Evolutionary conservation across 2,797 vertebrate species (phyloP), one percentile per base, ranked within the genome.

Genomic region (Sebastolobus alascanus): DNA sequence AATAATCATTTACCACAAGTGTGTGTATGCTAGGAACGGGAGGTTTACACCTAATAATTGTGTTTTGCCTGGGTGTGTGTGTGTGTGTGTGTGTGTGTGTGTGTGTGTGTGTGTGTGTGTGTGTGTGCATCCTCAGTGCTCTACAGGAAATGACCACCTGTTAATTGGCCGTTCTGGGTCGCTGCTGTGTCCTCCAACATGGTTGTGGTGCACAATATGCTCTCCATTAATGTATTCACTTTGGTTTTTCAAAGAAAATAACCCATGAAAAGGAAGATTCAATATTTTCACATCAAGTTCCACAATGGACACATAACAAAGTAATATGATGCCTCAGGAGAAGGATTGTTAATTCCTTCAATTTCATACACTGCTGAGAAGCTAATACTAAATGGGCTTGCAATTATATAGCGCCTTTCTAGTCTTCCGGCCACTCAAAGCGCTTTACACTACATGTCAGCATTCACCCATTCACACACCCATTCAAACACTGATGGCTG

Each of bases 1-100:
- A 81, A 88, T 86, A 82, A 79, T 77, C 16, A 89, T 89, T 86
- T 82, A 86, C 75, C 73, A 60, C 82, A 69, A 70, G 82, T 64
- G 73, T 82, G 63, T 84, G 70, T 75, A 59, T 25, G 72, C 68
- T 77, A 52, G 22, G 29, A 75, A 80, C 4, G n/a, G 68, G 71
- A 63, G 83, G 77, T 68, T 84, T 84, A 69, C 76, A 84, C 69
- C 79, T 80, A 87, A 83, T 84, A 72, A 87, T 83, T 31, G 50
- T 56, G 80, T 70, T 81, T 79, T 12, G 78, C 35, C 59, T 65
- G 46, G 14, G 50, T 60, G 64, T 60, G 56, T 70, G 52, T 22
- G 29, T 18, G 31, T 63, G 40, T 63, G 18, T 77, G 27, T 46
- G 27, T 20, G 40, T 43, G 63, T 64, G 35, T 37, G 22, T 65